Base-by-base conservation (phyloP, 2,797 vertebrate genomes). In the Urocyon cinereoargenteus region DNA sequence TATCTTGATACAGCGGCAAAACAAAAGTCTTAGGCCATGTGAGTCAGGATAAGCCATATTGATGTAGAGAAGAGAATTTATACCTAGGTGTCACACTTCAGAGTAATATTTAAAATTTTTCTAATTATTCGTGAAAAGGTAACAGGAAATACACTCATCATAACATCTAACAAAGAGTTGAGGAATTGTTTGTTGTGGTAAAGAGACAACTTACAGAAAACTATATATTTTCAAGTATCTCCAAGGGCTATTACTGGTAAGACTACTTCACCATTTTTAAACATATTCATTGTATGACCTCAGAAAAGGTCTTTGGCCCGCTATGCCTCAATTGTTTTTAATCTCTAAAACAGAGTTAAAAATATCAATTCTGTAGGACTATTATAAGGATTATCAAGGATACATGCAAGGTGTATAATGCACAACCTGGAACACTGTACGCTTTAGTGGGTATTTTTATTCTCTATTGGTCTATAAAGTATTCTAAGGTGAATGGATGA, bases 301-400 rank as follows among this genome's bases (percentile, higher is more conserved):
- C 28, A 34, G 61, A 75, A 94, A 96, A 78, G 22, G 53, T 86
- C 61, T 94, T 93, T 96, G 84, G 10, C 45, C 51, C 49, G 91
- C 78, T 90, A 64, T 53, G n/a, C 26, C 62, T 95, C 57, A 21
- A 40, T 24, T 86, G n/a, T 49, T 89, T 93, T 92, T 82, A 70
- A 72, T 92, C 28, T 72, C 26, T 72, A 79, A 88, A 79, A 22
- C 18, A 73, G 28, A 89, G 51, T 59, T 93, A 82, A 84, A n/a
- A 75, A 16, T 91, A 93, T 36, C 26, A 53, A 8, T 68, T 90
- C 75, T 73, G 16, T n/a, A 62, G 31, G 9, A 21, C 83, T 84
- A 68, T 40, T 94, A 4, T 15, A 72, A 61, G 0, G 51, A 51
- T 82, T 66, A 97, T n/a, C 77, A 77, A 55, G 14, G 24, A 73